Percentiles rank a stretch among this genome's conserved stretches.
Evolutionary conservation across 2,113 vertebrate species (phyloP).

Genomic region (Motacilla tschutschensis): DNA sequence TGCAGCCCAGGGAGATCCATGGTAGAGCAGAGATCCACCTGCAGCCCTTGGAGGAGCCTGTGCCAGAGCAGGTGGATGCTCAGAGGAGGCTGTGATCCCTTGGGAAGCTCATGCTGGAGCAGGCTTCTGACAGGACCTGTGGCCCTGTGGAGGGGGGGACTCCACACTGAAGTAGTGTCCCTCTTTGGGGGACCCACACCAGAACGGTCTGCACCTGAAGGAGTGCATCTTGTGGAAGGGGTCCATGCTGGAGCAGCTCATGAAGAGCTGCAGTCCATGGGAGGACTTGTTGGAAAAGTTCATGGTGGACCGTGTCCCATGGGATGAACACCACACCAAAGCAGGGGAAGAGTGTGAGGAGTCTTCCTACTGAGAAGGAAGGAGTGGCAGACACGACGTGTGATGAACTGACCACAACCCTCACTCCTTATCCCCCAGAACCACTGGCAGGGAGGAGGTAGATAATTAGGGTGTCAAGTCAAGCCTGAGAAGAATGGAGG

Average conservation of each 20-base stretch:
- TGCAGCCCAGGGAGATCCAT: background rate
- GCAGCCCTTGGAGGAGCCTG: background rate
- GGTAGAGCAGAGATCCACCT: background rate
- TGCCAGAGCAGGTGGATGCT: background rate
- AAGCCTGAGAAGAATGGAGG: background rate
- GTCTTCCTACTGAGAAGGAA: background rate
- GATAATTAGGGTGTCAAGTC: background rate
- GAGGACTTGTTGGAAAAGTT: background rate
- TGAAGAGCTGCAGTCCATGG: background rate
- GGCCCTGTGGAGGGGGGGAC: background rate
- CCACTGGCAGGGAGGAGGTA: background rate
- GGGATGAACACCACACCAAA: background rate
- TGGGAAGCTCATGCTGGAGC: background rate
- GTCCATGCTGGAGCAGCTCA: background rate
- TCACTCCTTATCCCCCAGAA: background rate
- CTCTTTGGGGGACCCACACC: background rate
- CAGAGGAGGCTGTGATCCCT: background rate
- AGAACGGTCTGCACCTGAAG: background rate
- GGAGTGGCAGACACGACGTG: rapidly evolving
- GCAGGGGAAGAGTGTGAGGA: background rate
- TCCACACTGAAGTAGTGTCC: background rate
- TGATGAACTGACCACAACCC: background rate
- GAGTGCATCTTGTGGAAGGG: background rate
- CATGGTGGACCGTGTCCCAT: rapidly evolving
- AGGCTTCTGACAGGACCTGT: background rate